Evolutionary conservation across 2,888 invertebrate species (phyloP), one percentile per base, ranked within the genome.

Genomic region (Pachliopta kotzebuea): DNA sequence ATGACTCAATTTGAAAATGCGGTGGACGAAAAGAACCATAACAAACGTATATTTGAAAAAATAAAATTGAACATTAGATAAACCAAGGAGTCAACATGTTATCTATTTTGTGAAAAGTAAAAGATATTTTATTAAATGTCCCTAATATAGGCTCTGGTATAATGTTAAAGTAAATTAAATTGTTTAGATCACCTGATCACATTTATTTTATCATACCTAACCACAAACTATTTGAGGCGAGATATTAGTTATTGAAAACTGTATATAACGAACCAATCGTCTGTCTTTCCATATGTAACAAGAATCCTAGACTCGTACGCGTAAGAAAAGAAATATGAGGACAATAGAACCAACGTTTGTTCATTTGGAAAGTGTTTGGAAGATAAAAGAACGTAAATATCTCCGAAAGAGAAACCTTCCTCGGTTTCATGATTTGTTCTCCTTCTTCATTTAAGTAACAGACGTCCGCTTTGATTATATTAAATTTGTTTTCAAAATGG

Each of bases 291-390:
- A 24, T 45, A 60, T 60, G 60, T 54, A 45, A 60, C 60, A 54
- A 60, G 42, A 60, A 45, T 54, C 26, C 54, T 45, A 60, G 54
- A 60, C 45, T 60, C 37, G 9, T 20, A 18, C 26, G 29, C 37
- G 29, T 45, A 23, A 23, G 14, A 54, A 60, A 45, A 42, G 31
- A 37, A 53, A 60, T n/a, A 8, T 23, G 11, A n/a, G 26, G 17
- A n/a, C n/a, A 42, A n/a, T 24, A 24, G 37, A 37, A 14, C 20
- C 37, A 4, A 11, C 60, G 53, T 60, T 60, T 37, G 23, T 53
- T 60, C 54, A 60, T 60, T 60, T 45, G 53, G 21, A 60, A 54
- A 60, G 42, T 60, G 53, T n/a, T 54, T 20, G 26, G 24, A 9
- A 45, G 24, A 37, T 37, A 23, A n/a, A 37, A 17, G 24, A 29